Percentiles rank a stretch among this genome's conserved stretches.
Evolutionary conservation across 2,113 vertebrate genomes (phyloP).

Genomic region (Corythornis madagascariensis): DNA sequence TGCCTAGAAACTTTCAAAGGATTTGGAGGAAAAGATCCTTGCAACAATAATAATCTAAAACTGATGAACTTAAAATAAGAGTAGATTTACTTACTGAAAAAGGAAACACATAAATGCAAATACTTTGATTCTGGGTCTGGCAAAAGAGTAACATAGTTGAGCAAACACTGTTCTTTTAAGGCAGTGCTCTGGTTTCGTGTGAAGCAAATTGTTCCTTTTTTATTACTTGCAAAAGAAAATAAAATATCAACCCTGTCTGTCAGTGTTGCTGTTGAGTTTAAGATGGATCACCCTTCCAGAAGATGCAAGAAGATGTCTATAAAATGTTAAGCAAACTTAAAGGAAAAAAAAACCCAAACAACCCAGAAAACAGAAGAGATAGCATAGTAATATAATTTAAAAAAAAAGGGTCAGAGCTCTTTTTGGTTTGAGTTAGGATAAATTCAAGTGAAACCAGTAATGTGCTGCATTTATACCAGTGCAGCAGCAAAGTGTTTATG

Average conservation of each 20-base stretch:
- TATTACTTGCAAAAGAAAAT: conserved; percentile 65
- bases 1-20: background rate
- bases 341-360: background rate
- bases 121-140: conserved; percentile 58
- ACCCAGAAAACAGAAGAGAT: background rate
- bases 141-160: conserved; percentile 50
- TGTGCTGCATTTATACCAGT: background rate
- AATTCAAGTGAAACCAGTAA: background rate
- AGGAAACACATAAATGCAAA: conserved; percentile 47
- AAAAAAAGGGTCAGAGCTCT: background rate
- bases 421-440: conserved; percentile 34
- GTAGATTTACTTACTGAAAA: conserved; percentile 47
- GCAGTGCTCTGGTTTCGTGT: conserved; percentile 32
- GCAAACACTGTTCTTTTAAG: conserved; percentile 62
- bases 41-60: conserved; percentile 39
- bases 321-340: conserved; percentile 54
- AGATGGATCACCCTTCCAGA: conserved; percentile 58
- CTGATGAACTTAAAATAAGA: conserved; percentile 36
- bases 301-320: conserved; percentile 47
- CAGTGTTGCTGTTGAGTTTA: conserved; percentile 49
- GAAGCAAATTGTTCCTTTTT: conserved; percentile 60
- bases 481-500: background rate
- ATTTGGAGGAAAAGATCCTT: background rate
- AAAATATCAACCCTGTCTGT: conserved; percentile 45
- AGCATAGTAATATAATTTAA: background rate